Evolutionary conservation across 2,888 invertebrate genomes (phyloP).

Genomic region (Drosophila lacicola): DNA sequence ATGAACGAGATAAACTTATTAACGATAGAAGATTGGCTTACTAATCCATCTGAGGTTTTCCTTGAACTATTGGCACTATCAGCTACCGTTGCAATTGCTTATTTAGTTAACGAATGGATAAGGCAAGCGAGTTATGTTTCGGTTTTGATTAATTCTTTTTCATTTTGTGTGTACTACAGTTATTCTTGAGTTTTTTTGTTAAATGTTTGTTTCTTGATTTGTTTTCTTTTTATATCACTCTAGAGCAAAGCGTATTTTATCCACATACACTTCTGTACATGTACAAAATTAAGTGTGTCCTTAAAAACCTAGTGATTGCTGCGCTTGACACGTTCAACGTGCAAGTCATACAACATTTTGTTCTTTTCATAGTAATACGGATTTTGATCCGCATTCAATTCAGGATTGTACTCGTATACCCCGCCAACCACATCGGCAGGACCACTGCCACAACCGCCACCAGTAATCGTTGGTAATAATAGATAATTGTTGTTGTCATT

Average conservation of each 20-base stretch:
- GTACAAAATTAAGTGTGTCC: conserved; percentile 3
- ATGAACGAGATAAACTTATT: conserved; percentile 29
- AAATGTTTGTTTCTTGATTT: conserved; percentile 1
- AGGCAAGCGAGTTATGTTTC: conserved; percentile 36
- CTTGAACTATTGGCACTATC: conserved; percentile 56
- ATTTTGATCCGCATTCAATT: conserved; percentile 91
- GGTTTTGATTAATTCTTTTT: conserved; percentile 27
- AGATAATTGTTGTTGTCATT: conserved; percentile 61
- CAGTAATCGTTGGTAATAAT: conserved; percentile 46
- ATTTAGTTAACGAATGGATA: conserved; percentile 27
- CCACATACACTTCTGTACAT: conserved; percentile 8
- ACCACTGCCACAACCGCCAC: conserved; percentile 26
- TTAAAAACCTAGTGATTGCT: conserved; percentile 59
- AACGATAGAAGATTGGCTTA: conserved; percentile 31
- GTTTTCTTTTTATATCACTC: conserved; percentile 34
- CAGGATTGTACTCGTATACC: conserved; percentile 88
- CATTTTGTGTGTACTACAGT: conserved; percentile 10
- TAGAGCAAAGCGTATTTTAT: conserved; percentile 17
- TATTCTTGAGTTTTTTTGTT: conserved; percentile 4
- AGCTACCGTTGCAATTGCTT: conserved; percentile 30
- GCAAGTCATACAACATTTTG: conserved; percentile 93
- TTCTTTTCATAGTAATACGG: conserved; percentile 94
- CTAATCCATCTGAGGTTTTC: conserved; percentile 55
- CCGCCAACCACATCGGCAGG: conserved; percentile 33
- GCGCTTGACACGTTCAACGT: conserved; percentile 92